Base-by-base conservation (phyloP, 2,113 vertebrate genomes). In the Raja brachyura region DNA sequence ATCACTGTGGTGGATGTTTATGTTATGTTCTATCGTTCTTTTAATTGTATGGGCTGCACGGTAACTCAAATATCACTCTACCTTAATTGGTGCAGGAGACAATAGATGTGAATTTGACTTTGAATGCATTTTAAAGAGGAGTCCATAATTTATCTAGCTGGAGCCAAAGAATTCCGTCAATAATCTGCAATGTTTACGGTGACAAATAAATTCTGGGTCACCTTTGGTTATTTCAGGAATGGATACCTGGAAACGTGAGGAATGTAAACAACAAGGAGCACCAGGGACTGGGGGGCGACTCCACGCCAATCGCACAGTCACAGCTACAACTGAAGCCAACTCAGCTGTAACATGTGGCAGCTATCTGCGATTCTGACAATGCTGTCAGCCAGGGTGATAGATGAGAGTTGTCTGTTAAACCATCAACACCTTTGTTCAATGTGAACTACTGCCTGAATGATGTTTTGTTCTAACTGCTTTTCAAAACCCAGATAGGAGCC, bases 371-470 rank as follows among this genome's bases (percentile, higher is more conserved):
- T 94, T 93, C 95, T 96, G 95, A 96, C 96, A 96, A 95, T 93
- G 95, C 94, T 94, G 95, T 95, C 94, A 95, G 95, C 94, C 94
- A 70, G 94, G 93, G 95, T 96, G 96, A 96, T 96, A 94, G 96
- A 96, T 95, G 96, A 96, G 95, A 90, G 86, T 95, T 96, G 96
- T 96, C 96, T 95, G 95, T 96, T 96, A 96, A 73, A 96, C 95
- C 94, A 94, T 93, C 95, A 95, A 96, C 96, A 97, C 96, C 96
- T 96, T 95, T 96, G 96, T 97, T 96, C 96, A 95, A 93, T 93
- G 94, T 95, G 95, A 95, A 96, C 95, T 95, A 94, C 95, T 88
- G 96, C 95, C 96, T 96, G 96, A 96, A 95, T 96, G 95, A 95
- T 95, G 94, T 95, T 96, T 96, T 95, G 95, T 95, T 95, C 95